A percentile compares a stretch with the other conserved stretches of the same genome.
Evolutionary conservation across 1,140 invertebrate genomes (phyloP).

Genomic region (Neelides sp.): DNA sequence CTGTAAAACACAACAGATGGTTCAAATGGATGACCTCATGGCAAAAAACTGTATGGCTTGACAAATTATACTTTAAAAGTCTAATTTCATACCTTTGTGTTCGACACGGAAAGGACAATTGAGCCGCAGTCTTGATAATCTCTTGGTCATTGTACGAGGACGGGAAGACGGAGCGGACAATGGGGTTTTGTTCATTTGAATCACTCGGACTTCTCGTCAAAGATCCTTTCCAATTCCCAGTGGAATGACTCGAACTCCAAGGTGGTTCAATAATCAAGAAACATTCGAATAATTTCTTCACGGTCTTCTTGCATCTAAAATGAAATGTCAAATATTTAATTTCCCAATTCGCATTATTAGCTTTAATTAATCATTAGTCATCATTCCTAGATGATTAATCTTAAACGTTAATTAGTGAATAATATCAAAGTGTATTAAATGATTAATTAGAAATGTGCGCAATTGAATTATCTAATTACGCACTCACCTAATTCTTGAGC

Average conservation of each 20-base stretch:
- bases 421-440: neutral
- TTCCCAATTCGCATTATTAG: neutral
- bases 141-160: constrained; percentile 58
- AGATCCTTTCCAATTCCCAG: neutral
- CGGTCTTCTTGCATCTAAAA: constrained; percentile 9
- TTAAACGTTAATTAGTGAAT: neutral
- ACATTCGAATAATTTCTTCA: constrained; percentile 22
- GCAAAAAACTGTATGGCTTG: too few species aligned
- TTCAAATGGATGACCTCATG: too few species aligned
- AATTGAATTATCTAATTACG: neutral
- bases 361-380: too few species aligned
- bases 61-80: too few species aligned
- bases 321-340: neutral
- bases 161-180: constrained; percentile 42
- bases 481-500: constrained; percentile 20
- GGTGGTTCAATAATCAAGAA: constrained; percentile 18
- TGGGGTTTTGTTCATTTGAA: neutral
- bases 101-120: constrained; percentile 73
- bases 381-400: too few species aligned
- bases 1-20: constrained; percentile 40
- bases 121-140: constrained; percentile 61
- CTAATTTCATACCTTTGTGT: constrained; percentile 54
- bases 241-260: constrained; percentile 3
- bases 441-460: neutral
- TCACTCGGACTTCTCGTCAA: neutral